phyloP scores from a whole-genome alignment of 2,797 vertebrate species.

The Apogon talboti region DNA sequence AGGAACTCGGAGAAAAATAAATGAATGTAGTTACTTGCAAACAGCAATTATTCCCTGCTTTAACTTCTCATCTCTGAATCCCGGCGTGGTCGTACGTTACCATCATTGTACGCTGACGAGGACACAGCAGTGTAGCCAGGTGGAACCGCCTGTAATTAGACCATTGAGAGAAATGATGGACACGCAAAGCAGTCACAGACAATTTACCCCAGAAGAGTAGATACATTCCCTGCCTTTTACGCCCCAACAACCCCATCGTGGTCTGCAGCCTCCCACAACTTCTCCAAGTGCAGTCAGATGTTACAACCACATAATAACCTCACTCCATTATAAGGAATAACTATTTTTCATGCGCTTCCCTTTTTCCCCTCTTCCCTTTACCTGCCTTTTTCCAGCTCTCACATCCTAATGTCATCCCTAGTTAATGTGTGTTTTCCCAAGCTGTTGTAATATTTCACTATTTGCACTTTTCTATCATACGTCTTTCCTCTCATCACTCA shows the following conservation, averaged over 20 bases:
- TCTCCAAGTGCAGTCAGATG: slow-evolving; percentile 18
- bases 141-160: slow-evolving; percentile 77
- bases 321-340: slow-evolving; percentile 51
- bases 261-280: slow-evolving; percentile 29
- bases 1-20: background rate
- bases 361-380: slow-evolving; percentile 43
- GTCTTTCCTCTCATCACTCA: slow-evolving; percentile 12
- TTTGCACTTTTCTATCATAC: slow-evolving; percentile 23
- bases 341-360: slow-evolving; percentile 42
- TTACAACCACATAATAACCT: slow-evolving; percentile 49
- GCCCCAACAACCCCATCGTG: slow-evolving; percentile 11
- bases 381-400: slow-evolving; percentile 31
- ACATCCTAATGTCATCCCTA: slow-evolving; percentile 26
- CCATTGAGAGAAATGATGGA: slow-evolving; percentile 72
- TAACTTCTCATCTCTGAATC: slow-evolving; percentile 21
- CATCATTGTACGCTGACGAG: slow-evolving; percentile 40
- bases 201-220: slow-evolving; percentile 64
- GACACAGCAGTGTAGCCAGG: slow-evolving; percentile 58
- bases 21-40: background rate
- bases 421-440: slow-evolving; percentile 37
- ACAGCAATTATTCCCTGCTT: slow-evolving; percentile 28
- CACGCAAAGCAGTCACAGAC: slow-evolving; percentile 68
- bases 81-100: slow-evolving; percentile 25
- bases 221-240: slow-evolving; percentile 44
- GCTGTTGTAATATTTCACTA: slow-evolving; percentile 30